phyloP scores from a whole-genome alignment of 1,140 invertebrate genomes.

The Drosophila tropicalis region DNA sequence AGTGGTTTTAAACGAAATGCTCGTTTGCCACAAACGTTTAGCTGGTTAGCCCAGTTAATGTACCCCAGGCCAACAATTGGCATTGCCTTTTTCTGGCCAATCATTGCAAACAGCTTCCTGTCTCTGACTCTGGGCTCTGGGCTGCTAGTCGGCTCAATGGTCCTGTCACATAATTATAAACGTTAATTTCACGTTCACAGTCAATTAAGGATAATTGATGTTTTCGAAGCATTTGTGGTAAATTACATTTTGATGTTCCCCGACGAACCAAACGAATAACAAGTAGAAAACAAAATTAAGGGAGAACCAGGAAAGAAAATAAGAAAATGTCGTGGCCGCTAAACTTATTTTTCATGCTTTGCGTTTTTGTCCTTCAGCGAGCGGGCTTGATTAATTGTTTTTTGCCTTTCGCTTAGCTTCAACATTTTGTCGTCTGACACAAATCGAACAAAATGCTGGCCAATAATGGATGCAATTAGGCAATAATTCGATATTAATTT shows the following conservation, averaged over 20 bases:
- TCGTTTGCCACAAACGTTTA: not conserved
- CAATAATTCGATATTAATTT: slow-evolving; percentile 35
- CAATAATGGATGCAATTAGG: slow-evolving; percentile 70
- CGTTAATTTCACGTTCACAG: slow-evolving; percentile 81
- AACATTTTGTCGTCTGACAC: slow-evolving; percentile 1
- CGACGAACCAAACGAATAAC: slow-evolving; percentile 38
- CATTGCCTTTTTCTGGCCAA: not conserved
- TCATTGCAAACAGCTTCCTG: slow-evolving; percentile 13
- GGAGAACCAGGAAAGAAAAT: slow-evolving; percentile 9
- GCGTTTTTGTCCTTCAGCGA: not conserved
- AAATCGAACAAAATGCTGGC: slow-evolving; percentile 35
- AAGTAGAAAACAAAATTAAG: slow-evolving; percentile 31
- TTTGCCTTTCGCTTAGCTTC: slow-evolving; percentile 38
- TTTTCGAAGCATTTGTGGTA: slow-evolving; percentile 79
- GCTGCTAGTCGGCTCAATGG: slow-evolving; percentile 45
- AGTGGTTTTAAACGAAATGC: not conserved
- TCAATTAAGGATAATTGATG: slow-evolving; percentile 82
- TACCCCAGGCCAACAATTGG: not conserved
- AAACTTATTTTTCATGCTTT: slow-evolving; percentile 15
- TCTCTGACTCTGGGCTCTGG: slow-evolving; percentile 11
- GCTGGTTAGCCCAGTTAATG: not conserved
- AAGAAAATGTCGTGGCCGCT: slow-evolving; percentile 20
- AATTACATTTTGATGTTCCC: slow-evolving; percentile 79
- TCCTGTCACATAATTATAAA: slow-evolving; percentile 80
- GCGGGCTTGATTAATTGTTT: slow-evolving; percentile 67